Base-by-base conservation (phyloP, 2,888 invertebrate genomes). In the Reticulitermes lucifugus region DNA sequence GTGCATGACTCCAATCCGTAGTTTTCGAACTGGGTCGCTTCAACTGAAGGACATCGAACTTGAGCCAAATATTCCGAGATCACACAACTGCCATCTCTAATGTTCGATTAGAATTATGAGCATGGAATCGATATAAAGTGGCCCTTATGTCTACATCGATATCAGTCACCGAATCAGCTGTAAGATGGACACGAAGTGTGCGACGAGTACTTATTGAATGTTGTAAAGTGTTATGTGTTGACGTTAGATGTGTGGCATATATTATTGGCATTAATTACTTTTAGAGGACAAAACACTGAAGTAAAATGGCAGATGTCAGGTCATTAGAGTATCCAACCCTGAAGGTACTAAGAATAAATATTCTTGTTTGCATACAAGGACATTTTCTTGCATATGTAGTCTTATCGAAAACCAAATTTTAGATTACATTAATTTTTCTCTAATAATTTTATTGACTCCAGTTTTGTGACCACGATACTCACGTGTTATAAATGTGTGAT, bases 241-340 rank as follows among this genome's bases (percentile, higher is more conserved):
- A 79, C 51, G 51, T 65, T 65, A 9, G 12, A 65, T n/a, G 65
- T 65, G 65, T 65, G 12, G 25, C 25, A 14, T 7, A 25, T 25
- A 25, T 65, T 65, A n/a, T 12, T 65, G n/a, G 2, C n/a, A 65
- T 25, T n/a, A 25, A 25, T 65, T 65, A 65, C 65, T 65, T 65
- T 65, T n/a, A 25, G 0, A 25, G 4, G n/a, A n/a, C 65, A 22
- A 21, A 71, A 73, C 10, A n/a, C 35, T 0, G 59, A 41, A 46
- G 60, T 71, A 77, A 14, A 84, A 87, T 87, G 87, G 87, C 86
- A 83, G 87, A 87, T 73, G 86, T 98, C 87, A 98, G 97, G 91
- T 96, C 97, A 88, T 92, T 99, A 90, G 99, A 99, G 91, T 98
- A 99, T 92, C 96, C 98, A 83, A 98, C 98, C 46, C 93, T 99